phyloP scores from a whole-genome alignment of 1,140 invertebrate species.

The Eriosoma lanigerum region DNA sequence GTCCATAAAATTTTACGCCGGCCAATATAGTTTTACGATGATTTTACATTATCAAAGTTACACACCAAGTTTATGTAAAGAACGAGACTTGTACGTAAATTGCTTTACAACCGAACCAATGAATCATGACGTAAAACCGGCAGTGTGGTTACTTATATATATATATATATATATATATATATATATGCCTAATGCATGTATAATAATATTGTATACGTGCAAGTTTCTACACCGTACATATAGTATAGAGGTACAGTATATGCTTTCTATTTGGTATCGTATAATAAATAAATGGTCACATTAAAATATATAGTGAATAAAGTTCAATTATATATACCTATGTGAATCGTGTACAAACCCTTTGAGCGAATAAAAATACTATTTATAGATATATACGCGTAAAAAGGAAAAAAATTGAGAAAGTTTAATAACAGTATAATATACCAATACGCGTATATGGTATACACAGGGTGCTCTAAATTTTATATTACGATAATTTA shows the following conservation, averaged over 20 bases:
- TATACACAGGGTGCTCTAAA: no score
- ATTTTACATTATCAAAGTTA: slow-evolving; percentile 50
- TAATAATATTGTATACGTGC: neutral
- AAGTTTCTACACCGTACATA: neutral
- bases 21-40: slow-evolving; percentile 49
- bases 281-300: slow-evolving; percentile 18
- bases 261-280: slow-evolving; percentile 8
- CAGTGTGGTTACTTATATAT: neutral
- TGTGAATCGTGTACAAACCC: neutral
- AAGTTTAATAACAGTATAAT: no score
- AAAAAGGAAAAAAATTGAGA: no score
- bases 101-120: slow-evolving; percentile 41
- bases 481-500: no score
- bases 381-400: no score
- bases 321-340: slow-evolving; percentile 22
- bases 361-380: slow-evolving; percentile 5
- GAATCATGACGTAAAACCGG: slow-evolving; percentile 38
- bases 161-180: neutral
- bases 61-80: slow-evolving; percentile 36
- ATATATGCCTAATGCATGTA: no score
- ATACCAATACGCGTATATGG: no score
- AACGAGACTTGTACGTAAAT: slow-evolving; percentile 50
- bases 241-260: neutral
- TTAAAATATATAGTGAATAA: slow-evolving; percentile 27
- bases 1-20: slow-evolving; percentile 48